Percentiles rank a stretch among this genome's conserved stretches.
Conservation (phyloP, 2,888 invertebrate genomes). For the Tachina grossa region DNA sequence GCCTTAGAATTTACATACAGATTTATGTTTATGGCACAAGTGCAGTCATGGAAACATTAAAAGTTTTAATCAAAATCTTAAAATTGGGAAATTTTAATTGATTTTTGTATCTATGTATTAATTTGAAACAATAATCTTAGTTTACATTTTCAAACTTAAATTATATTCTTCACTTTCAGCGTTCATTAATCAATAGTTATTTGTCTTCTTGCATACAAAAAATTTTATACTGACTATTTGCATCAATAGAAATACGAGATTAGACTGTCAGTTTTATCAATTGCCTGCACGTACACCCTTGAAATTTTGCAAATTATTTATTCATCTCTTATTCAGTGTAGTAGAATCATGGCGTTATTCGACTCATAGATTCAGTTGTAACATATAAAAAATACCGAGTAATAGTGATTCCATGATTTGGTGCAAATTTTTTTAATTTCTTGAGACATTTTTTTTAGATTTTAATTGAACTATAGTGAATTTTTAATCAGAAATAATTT, state of each 20-base stretch:
- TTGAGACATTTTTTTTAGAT: too few species aligned
- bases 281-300: background rate
- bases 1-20: background rate
- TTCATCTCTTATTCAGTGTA: background rate
- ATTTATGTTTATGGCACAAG: background rate
- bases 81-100: background rate
- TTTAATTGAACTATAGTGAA: too few species aligned
- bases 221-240: too few species aligned
- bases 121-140: background rate
- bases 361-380: too few species aligned
- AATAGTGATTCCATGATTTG: too few species aligned
- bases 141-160: background rate
- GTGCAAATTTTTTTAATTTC: too few species aligned
- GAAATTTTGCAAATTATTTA: background rate
- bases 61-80: background rate
- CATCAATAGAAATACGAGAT: too few species aligned
- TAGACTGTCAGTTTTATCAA: too few species aligned
- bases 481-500: too few species aligned
- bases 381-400: too few species aligned
- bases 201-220: background rate
- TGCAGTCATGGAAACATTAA: background rate
- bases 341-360: background rate
- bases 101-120: background rate
- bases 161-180: background rate
- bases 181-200: background rate